Evolutionary conservation across 1,140 invertebrate genomes (phyloP), one percentile per base, ranked within the genome.

Genomic region (Sycophaga agraensis): DNA sequence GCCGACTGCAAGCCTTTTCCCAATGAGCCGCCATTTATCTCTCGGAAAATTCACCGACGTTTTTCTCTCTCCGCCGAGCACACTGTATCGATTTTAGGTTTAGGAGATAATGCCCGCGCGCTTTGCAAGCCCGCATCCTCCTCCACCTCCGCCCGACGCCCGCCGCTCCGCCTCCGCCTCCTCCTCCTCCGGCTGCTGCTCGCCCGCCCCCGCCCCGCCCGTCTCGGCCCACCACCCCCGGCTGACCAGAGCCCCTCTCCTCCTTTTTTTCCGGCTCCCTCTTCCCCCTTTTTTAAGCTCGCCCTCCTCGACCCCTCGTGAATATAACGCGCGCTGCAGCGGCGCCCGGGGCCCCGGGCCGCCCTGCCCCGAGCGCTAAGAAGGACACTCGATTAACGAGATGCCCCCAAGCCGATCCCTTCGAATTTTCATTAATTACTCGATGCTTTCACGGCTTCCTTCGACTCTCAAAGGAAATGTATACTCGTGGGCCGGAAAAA

Each of bases 11-110:
- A 66, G 65, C 68, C 67, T 72, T 72, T 70, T 64, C 49, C 70
- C 70, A 72, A 72, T 72, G 70, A 72, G 68, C 68, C 66, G 67
- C 68, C 70, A 72, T 72, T 72, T 72, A 72, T 72, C 70, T 72
- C 67, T 65, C 67, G 68, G 68, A 69, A 69, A 69, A 72, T 72
- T 69, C 70, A 69, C 67, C 70, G 70, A 72, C 70, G 67, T 72
- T 70, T 72, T 70, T 70, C 67, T 72, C 67, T 68, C 48, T 46
- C 40, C 19, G 21, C 35, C 45, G 12, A 21, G 61, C 65, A 59
- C 65, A 68, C 64, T 70, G 70, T 72, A 72, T 72, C 70, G 70
- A 72, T 72, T 72, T 72, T 72, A 70, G 70, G 70, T 72, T 72
- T 72, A 70, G 70, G 67, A 69, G 68, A 72, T 72, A 66, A 66